phyloP scores from a whole-genome alignment of 2,888 invertebrate species.

The Drosophila anomelani region DNA sequence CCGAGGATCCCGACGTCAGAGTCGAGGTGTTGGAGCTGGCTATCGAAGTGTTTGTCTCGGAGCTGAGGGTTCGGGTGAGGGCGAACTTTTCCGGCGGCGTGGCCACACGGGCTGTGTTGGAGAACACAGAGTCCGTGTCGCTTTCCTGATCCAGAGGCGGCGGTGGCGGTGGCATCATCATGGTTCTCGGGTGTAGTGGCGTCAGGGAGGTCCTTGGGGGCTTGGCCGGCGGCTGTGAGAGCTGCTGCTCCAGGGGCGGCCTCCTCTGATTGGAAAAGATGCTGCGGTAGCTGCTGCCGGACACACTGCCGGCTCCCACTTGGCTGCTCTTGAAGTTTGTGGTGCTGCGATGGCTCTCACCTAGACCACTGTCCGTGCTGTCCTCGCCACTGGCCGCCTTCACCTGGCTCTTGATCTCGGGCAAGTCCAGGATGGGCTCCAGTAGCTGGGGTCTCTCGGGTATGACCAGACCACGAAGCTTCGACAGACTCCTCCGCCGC shows the following conservation, averaged over 20 bases:
- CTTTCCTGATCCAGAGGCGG: slow-evolving; percentile 79
- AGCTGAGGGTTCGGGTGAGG: slow-evolving; percentile 89
- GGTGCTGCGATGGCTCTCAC: slow-evolving; percentile 62
- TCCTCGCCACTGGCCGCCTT: slow-evolving; percentile 82
- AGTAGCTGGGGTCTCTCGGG: slow-evolving; percentile 89
- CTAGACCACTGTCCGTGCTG: slow-evolving; percentile 78
- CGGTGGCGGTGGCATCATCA: slow-evolving; percentile 59
- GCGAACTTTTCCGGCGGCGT: slow-evolving; percentile 86
- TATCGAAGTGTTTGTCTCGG: slow-evolving; percentile 90
- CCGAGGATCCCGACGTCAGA: slow-evolving; percentile 90
- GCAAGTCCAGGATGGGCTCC: slow-evolving; percentile 89
- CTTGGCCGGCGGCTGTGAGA: slow-evolving; percentile 80
- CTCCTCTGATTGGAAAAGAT: slow-evolving; percentile 66
- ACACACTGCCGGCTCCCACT: not conserved
- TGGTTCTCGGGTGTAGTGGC: slow-evolving; percentile 43
- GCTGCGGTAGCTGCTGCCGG: slow-evolving; percentile 74
- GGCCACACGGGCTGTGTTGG: slow-evolving; percentile 89
- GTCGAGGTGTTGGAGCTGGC: slow-evolving; percentile 90
- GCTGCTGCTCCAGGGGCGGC: slow-evolving; percentile 68
- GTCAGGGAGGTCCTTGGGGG: slow-evolving; percentile 83
- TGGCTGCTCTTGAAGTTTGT: slow-evolving; percentile 15
- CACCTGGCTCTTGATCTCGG: slow-evolving; percentile 91
- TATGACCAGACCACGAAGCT: slow-evolving; percentile 94
- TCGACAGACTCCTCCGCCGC: slow-evolving; percentile 92
- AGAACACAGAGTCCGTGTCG: slow-evolving; percentile 95